A percentile compares a stretch with the other conserved stretches of the same genome.
Evolutionary conservation across 1,140 invertebrate genomes (phyloP).

Genomic region (Brachionus asplanchnoidis): DNA sequence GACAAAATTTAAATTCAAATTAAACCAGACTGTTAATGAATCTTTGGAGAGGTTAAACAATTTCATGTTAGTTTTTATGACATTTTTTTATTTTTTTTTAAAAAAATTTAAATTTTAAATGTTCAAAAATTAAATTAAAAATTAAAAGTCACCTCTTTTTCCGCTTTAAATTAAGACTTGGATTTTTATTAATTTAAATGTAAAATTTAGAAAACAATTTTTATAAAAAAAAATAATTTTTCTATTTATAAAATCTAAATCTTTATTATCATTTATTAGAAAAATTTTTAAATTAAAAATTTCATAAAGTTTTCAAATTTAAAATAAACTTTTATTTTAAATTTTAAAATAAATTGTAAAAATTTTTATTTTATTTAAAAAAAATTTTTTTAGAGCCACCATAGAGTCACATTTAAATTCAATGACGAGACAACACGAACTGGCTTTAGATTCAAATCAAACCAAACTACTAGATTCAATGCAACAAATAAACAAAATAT

Average conservation of each 20-base stretch:
- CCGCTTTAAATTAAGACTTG: too few relatives aligned
- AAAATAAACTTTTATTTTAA: too few relatives aligned
- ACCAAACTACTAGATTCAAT: neutral
- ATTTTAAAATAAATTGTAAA: too few relatives aligned
- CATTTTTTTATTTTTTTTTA: neutral
- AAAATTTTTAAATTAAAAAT: too few relatives aligned
- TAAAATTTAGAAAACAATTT: too few relatives aligned
- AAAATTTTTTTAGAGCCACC: neutral
- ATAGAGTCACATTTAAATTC: slow-evolving; percentile 7
- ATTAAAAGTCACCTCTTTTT: too few relatives aligned
- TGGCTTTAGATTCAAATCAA: neutral
- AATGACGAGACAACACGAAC: slow-evolving; percentile 28
- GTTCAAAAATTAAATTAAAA: too few relatives aligned
- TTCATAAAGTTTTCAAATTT: too few relatives aligned
- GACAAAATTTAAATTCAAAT: neutral
- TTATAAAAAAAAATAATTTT: neutral
- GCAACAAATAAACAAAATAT: slow-evolving; percentile 5
- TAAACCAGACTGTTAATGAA: neutral
- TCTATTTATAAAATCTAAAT: too few relatives aligned
- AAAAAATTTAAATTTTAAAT: too few relatives aligned
- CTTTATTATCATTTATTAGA: too few relatives aligned
- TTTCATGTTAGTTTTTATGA: neutral
- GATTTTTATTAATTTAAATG: too few relatives aligned
- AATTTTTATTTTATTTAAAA: neutral
- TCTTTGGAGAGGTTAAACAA: neutral